Evolutionary conservation across 37 sponge, comb jelly and placozoan genomes (phyloP).

Genomic region (Amphimedon queenslandica): DNA sequence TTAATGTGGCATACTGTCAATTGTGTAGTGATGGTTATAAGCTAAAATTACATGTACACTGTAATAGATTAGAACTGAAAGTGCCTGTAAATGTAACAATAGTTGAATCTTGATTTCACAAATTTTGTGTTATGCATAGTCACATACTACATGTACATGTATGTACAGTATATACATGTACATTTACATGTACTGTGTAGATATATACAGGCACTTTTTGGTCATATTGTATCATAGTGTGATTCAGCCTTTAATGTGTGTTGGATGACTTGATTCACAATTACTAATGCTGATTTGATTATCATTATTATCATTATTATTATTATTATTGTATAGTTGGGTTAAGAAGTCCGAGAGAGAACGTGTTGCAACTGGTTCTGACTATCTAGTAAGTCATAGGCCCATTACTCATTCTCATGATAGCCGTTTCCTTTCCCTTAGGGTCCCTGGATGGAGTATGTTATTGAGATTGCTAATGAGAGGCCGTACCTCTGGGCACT

Average conservation of each 20-base stretch:
- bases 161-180: conserved; percentile 4
- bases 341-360: conserved; percentile 60
- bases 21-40: not conserved
- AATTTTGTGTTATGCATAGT: not conserved
- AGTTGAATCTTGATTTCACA: not conserved
- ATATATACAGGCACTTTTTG: not conserved
- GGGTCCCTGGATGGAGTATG: conserved; percentile 58
- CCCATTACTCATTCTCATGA: not conserved
- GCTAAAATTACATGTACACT: not conserved
- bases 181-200: not conserved
- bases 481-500: conserved; percentile 90
- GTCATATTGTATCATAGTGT: not conserved
- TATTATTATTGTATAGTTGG: conserved; percentile 52
- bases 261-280: too few relatives aligned
- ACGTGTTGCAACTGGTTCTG: conserved; percentile 29
- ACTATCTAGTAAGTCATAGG: conserved; percentile 25
- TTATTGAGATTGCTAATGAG: conserved; percentile 75
- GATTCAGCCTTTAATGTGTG: too few relatives aligned
- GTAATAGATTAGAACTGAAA: not conserved
- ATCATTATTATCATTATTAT: not conserved
- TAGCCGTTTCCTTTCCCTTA: conserved; percentile 19
- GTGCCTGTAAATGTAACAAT: not conserved
- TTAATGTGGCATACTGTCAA: not conserved
- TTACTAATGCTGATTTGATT: too few relatives aligned
- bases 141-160: not conserved